Conservation (phyloP, 2,888 invertebrate species). For the Caprella mutica region DNA sequence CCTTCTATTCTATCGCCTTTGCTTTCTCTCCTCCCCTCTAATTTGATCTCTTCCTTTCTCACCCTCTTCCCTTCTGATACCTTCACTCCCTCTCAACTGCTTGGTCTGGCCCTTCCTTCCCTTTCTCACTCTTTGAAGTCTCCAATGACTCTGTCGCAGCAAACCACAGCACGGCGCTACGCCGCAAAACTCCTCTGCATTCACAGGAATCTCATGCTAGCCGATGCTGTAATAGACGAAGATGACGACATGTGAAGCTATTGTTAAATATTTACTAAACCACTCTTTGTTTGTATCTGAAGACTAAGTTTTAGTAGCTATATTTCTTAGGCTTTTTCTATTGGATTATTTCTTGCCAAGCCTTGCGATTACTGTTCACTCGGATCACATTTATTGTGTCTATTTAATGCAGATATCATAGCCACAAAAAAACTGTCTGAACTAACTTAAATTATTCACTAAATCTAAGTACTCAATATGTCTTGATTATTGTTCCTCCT, state of each 20-base stretch:
- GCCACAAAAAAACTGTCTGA: too few species aligned
- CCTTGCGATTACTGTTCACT: too few species aligned
- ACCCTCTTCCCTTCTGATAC: slow-evolving; percentile 25
- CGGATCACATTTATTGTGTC: too few species aligned
- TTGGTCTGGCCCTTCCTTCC: slow-evolving; percentile 23
- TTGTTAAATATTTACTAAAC: too few species aligned
- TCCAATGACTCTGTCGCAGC: slow-evolving; percentile 22
- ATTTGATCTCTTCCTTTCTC: slow-evolving; percentile 26
- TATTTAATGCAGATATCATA: too few species aligned
- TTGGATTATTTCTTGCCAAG: too few species aligned
- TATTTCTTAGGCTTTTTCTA: too few species aligned
- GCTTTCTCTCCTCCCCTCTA: slow-evolving; percentile 29
- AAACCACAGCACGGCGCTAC: slow-evolving; percentile 5
- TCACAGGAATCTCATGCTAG: slow-evolving; percentile 19
- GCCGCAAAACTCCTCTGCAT: slow-evolving; percentile 32
- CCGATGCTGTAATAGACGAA: not conserved
- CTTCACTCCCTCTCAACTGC: slow-evolving; percentile 22
- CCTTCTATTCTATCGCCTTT: slow-evolving; percentile 24
- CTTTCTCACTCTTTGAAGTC: slow-evolving; percentile 5
- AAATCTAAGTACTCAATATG: too few species aligned
- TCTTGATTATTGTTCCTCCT: too few species aligned
- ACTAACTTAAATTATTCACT: too few species aligned
- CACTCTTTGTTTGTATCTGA: too few species aligned
- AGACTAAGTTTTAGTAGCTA: too few species aligned
- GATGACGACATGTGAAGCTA: not conserved